Evolutionary conservation across 2,888 invertebrate genomes (phyloP), one percentile per base, ranked within the genome.

Genomic region (Argyresthia albistria): DNA sequence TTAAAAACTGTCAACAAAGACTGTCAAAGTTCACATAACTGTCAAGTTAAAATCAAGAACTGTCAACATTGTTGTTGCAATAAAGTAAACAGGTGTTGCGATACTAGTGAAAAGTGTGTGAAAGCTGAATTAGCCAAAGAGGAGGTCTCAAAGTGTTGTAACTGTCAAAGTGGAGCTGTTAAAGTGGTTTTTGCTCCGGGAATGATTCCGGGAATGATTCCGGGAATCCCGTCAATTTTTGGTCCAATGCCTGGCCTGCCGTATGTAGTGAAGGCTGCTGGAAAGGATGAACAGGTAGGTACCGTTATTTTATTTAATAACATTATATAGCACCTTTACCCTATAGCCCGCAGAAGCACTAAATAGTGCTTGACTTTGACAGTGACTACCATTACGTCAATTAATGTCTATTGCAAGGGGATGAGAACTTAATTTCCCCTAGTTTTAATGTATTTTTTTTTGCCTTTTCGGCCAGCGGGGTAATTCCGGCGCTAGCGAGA

Each of bases 161-260:
- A 60, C 57, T 77, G 76, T 60, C 69, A 71, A 53, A 65, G 59
- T 54, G 16, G 42, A 35, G 61, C 73, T 46, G 78, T 82, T 47
- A 82, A 82, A 66, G 78, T 84, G 54, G 80, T 84, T 0, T 77
- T 86, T 53, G 76, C 86, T 1, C 80, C 84, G 56, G 70, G 82
- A 0, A 84, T 86, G 84, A 75, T 86, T 74, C 78, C 83, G 4
- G 39, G 43, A 3, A 47, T 52, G 84, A 75, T 86, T 74, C 78
- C 83, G 4, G 39, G 43, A 3, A 47, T 52, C 0, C 72, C 80
- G 0, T 66, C 25, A 6, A 25, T 84, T 1, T 82, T 76, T 12
- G 78, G 79, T 0, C 66, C 71, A 0, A 62, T 80, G 0, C 73
- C 80, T 0, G 76, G 74, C 0, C 65, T 79, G 0, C 84, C 82